Base-by-base conservation (phyloP, 2,797 vertebrate species). In the Coregonus sp. region DNA sequence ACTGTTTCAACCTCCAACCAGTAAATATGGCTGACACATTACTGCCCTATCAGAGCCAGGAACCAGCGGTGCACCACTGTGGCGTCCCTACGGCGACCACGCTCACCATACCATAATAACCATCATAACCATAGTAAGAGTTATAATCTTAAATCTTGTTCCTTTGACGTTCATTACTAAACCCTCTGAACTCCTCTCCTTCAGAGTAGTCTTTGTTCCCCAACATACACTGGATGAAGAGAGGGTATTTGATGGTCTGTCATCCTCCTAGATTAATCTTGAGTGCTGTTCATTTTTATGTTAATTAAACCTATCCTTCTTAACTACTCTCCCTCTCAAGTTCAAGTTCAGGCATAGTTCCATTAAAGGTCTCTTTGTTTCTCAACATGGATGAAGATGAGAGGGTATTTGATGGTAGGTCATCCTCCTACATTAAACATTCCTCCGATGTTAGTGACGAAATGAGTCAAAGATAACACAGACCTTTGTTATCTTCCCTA, bases 21-120 rank as follows among this genome's bases (percentile, higher is more conserved):
- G 85, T 80, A 83, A 88, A 81, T 79, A 74, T 78, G 84, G 82
- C 81, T 73, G 81, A 81, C 80, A 81, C 83, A 87, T 86, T 76
- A 72, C 81, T 78, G 84, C 83, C 89, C 90, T 83, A 88, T 86
- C 80, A 89, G 72, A 86, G 90, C 78, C 86, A 89, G 85, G 81
- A 91, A 78, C 81, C 85, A 81, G 89, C 63, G 88, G 88, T 89
- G 91, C 81, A 88, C 86, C 86, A 47, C 83, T 78, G 20, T 70
- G 87, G 88, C 47, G 74, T 84, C 76, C 81, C 72, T 35, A n/a
- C 15, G n/a, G 75, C 12, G 1, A 80, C 67, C 75, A 70, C 66
- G 31, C 76, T 75, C 63, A 47, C 61, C 14, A 51, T 74, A 56
- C 72, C 80, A 82, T 69, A 61, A 82, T 80, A 86, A 71, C 59